phyloP scores from a whole-genome alignment of 2,888 invertebrate species.

The Heteromyza rotundicornis region DNA sequence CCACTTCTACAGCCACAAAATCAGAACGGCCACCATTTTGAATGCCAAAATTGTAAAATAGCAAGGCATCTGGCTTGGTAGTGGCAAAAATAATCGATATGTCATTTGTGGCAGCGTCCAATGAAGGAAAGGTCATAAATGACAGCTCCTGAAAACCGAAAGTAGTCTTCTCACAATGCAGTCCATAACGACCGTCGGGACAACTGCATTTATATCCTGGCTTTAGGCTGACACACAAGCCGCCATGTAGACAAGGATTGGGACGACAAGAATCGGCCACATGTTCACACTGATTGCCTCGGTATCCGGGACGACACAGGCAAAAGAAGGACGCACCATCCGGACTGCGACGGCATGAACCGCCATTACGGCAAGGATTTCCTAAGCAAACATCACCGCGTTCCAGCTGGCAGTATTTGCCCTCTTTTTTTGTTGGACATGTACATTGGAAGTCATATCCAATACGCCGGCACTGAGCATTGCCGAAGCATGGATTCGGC shows the following conservation, averaged over 20 bases:
- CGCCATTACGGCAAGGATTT: conserved; percentile 89
- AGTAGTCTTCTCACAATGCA: conserved; percentile 89
- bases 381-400: conserved; percentile 83
- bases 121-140: conserved; percentile 84
- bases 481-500: conserved; percentile 85
- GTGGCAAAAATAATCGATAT: conserved; percentile 91
- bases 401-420: conserved; percentile 83
- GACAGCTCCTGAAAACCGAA: conserved; percentile 89
- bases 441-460: conserved; percentile 84
- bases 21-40: conserved; percentile 89
- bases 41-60: conserved; percentile 90
- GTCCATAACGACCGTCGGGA: conserved; percentile 85
- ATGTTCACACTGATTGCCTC: conserved; percentile 89
- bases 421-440: conserved; percentile 80
- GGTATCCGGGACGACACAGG: conserved; percentile 87
- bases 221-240: conserved; percentile 85
- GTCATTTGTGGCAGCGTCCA: conserved; percentile 89
- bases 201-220: conserved; percentile 88
- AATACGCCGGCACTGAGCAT: conserved; percentile 83
- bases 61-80: conserved; percentile 80
- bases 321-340: conserved; percentile 91
- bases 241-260: conserved; percentile 91
- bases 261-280: conserved; percentile 88
- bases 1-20: conserved; percentile 89
- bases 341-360: conserved; percentile 86